A percentile compares a stretch with the other conserved stretches of the same genome.
These are phyloP conservation scores for Tineola bisselliella DNA, from an alignment of 2,888 invertebrate species.

Conservation along the genomic window DNA sequence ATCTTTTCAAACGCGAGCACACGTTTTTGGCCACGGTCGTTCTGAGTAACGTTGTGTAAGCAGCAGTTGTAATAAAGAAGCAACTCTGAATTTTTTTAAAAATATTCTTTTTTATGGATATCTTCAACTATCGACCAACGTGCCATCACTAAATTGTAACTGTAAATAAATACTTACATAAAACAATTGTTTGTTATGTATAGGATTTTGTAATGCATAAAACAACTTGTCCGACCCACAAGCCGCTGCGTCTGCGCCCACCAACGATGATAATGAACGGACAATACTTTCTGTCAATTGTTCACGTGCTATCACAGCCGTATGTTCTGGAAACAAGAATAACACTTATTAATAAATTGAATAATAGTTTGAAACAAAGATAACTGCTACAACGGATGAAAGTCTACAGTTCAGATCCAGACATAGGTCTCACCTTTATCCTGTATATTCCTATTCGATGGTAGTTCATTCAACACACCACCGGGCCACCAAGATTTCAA, in stretches of 20 bases:
- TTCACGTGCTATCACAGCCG: slow-evolving; percentile 74
- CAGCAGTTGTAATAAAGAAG: too few relatives aligned
- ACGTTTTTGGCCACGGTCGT: too few relatives aligned
- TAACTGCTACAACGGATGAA: background rate
- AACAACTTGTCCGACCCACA: slow-evolving; percentile 88
- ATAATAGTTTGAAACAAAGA: too few relatives aligned
- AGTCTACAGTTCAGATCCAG: too few relatives aligned
- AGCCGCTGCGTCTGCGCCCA: slow-evolving; percentile 86
- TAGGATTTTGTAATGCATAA: slow-evolving; percentile 83
- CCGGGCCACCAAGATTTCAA: slow-evolving; percentile 92
- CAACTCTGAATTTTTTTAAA: too few relatives aligned
- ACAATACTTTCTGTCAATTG: slow-evolving; percentile 78
- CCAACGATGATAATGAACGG: slow-evolving; percentile 82
- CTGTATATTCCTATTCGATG: slow-evolving; percentile 46
- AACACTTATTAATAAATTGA: too few relatives aligned
- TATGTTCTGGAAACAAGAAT: slow-evolving; percentile 55
- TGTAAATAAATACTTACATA: slow-evolving; percentile 83
- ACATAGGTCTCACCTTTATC: slow-evolving; percentile 41
- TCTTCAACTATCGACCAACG: too few relatives aligned
- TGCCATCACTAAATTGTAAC: too few relatives aligned
- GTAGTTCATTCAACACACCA: slow-evolving; percentile 73
- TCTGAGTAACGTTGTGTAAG: too few relatives aligned
- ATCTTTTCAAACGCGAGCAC: too few relatives aligned
- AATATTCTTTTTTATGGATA: too few relatives aligned
- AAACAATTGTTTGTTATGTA: slow-evolving; percentile 89